Conservation (phyloP, 2,797 vertebrate genomes). For the Prunella strophiata region DNA sequence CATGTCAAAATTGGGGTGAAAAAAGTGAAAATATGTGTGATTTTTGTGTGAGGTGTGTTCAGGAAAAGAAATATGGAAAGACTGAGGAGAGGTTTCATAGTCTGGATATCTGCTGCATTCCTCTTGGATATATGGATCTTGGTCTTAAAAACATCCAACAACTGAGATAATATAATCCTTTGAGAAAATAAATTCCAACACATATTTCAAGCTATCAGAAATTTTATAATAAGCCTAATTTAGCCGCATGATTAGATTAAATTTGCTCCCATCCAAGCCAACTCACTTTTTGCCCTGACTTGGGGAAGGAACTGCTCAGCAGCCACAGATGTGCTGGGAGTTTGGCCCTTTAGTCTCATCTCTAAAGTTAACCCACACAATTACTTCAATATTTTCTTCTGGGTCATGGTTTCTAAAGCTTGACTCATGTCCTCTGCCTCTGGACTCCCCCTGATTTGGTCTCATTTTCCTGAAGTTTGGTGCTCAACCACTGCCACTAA, state of each 20-base stretch:
- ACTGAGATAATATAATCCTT: background rate
- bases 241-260: background rate
- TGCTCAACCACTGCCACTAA: background rate
- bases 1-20: background rate
- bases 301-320: background rate
- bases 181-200: background rate
- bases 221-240: background rate
- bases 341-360: background rate
- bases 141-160: background rate
- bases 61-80: background rate
- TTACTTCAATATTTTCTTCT: background rate
- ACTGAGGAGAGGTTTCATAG: background rate
- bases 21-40: accelerated
- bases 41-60: accelerated
- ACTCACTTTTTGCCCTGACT: background rate
- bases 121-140: background rate
- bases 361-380: background rate
- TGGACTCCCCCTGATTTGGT: background rate
- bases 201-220: background rate
- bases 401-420: background rate
- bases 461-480: background rate
- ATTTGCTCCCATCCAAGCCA: background rate
- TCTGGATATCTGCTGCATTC: background rate
- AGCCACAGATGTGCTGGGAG: background rate
- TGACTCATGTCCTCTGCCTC: background rate